Evolutionary conservation across 2,888 invertebrate species (phyloP).

Genomic region (Rotaria socialis): DNA sequence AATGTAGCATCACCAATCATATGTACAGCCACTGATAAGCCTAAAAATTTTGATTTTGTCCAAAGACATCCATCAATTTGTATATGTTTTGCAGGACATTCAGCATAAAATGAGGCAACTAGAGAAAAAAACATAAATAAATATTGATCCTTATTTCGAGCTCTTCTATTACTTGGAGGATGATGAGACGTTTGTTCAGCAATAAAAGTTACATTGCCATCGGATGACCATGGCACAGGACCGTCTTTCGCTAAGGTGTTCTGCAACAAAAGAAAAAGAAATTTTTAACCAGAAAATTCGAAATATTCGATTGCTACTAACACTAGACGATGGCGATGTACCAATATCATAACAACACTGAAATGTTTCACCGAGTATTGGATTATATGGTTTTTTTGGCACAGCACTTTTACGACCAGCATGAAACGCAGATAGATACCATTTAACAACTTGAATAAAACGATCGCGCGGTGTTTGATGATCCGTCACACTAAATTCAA

Average conservation of each 20-base stretch:
- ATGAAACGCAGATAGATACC: conserved; percentile 89
- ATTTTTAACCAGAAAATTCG: not conserved
- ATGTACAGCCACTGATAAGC: conserved; percentile 80
- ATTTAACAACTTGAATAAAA: conserved; percentile 69
- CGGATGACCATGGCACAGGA: conserved; percentile 82
- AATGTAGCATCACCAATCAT: conserved; percentile 91
- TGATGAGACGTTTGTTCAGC: conserved; percentile 99
- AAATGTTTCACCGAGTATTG: conserved; percentile 92
- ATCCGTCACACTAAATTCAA: conserved; percentile 74
- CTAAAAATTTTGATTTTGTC: conserved; percentile 98
- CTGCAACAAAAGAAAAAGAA: not conserved
- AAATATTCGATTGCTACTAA: not conserved
- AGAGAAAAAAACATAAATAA: not conserved
- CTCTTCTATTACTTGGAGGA: conserved; percentile 73
- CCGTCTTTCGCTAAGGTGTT: conserved; percentile 64
- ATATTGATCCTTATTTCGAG: not conserved
- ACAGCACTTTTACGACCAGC: conserved; percentile 93
- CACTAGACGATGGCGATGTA: not conserved
- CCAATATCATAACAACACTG: conserved; percentile 60
- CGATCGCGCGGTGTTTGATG: conserved; percentile 77
- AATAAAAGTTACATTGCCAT: conserved; percentile 82
- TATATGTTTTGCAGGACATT: conserved; percentile 82
- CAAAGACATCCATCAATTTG: conserved; percentile 91
- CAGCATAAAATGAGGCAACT: conserved; percentile 98
- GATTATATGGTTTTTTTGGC: conserved; percentile 98